These are phyloP conservation scores for Macrosteles quadrilineatus DNA, from an alignment of 1,140 invertebrate species.

Conservation along the genomic window DNA sequence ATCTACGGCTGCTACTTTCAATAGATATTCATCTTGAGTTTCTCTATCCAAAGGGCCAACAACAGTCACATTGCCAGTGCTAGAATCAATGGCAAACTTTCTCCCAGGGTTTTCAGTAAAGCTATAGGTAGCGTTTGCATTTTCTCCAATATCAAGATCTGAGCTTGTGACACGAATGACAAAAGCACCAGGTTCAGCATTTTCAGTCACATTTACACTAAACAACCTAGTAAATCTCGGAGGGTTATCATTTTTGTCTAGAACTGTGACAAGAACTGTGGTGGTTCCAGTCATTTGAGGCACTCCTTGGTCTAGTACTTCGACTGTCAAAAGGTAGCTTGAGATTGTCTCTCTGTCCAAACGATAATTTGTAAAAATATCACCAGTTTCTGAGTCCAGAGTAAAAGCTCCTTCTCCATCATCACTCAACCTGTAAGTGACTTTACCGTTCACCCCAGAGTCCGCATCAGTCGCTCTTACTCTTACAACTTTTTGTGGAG, in stretches of 20 bases:
- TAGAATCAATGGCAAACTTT: slow-evolving; percentile 85
- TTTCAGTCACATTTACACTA: slow-evolving; percentile 94
- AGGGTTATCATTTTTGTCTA: slow-evolving; percentile 95
- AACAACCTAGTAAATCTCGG: slow-evolving; percentile 90
- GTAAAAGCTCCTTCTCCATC: slow-evolving; percentile 78
- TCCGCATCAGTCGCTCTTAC: slow-evolving; percentile 85
- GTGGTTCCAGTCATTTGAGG: slow-evolving; percentile 81
- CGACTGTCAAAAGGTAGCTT: slow-evolving; percentile 79
- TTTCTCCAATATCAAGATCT: slow-evolving; percentile 82
- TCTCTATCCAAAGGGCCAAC: slow-evolving; percentile 82
- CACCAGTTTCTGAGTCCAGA: slow-evolving; percentile 77
- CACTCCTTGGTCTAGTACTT: slow-evolving; percentile 84
- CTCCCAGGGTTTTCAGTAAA: slow-evolving; percentile 86
- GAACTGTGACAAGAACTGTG: slow-evolving; percentile 78
- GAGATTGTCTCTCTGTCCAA: slow-evolving; percentile 88
- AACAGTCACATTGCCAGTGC: slow-evolving; percentile 90
- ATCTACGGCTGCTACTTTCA: slow-evolving; percentile 85
- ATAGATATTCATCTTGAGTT: slow-evolving; percentile 85
- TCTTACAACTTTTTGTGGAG: slow-evolving; percentile 73
- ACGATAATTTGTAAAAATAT: slow-evolving; percentile 79
- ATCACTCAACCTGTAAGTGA: slow-evolving; percentile 75
- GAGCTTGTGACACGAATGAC: slow-evolving; percentile 90
- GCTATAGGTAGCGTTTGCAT: slow-evolving; percentile 86
- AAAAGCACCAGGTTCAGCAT: slow-evolving; percentile 88
- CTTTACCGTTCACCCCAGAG: slow-evolving; percentile 80